Evolutionary conservation across 2,888 invertebrate species (phyloP).

Genomic region (Mimachlamys varia): DNA sequence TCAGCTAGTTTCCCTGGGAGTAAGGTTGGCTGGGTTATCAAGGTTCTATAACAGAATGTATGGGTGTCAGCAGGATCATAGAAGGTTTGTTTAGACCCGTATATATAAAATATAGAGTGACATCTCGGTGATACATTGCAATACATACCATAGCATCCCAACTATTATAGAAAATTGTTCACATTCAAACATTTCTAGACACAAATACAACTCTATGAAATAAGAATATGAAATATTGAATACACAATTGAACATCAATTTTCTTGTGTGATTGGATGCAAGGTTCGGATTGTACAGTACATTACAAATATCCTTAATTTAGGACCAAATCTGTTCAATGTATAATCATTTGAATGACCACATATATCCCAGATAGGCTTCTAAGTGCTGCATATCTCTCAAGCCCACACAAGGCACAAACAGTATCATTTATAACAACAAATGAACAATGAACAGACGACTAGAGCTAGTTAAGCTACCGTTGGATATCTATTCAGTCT

Average conservation of each 20-base stretch:
- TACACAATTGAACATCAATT: not conserved
- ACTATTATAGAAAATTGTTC: too few species aligned
- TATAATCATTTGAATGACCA: not conserved
- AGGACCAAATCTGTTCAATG: not conserved
- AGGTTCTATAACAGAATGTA: too few species aligned
- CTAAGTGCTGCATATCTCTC: not conserved
- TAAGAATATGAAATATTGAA: not conserved
- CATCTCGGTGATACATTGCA: too few species aligned
- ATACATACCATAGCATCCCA: too few species aligned
- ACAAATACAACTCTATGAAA: not conserved
- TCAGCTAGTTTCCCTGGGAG: too few species aligned
- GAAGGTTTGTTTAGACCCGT: too few species aligned
- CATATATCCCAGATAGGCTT: not conserved
- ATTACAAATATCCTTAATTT: too few species aligned
- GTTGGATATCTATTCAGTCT: not conserved
- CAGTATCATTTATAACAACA: not conserved
- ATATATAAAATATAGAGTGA: too few species aligned
- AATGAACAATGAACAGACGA: not conserved
- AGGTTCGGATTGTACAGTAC: not conserved
- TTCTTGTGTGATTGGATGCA: not conserved
- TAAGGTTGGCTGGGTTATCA: too few species aligned
- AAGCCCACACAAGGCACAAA: not conserved
- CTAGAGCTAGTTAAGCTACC: constrained; percentile 8
- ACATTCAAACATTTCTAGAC: too few species aligned
- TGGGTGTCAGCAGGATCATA: too few species aligned